Evolutionary conservation across 2,797 vertebrate genomes (phyloP), one percentile per base, ranked within the genome.

Genomic region (Brotula barbata): DNA sequence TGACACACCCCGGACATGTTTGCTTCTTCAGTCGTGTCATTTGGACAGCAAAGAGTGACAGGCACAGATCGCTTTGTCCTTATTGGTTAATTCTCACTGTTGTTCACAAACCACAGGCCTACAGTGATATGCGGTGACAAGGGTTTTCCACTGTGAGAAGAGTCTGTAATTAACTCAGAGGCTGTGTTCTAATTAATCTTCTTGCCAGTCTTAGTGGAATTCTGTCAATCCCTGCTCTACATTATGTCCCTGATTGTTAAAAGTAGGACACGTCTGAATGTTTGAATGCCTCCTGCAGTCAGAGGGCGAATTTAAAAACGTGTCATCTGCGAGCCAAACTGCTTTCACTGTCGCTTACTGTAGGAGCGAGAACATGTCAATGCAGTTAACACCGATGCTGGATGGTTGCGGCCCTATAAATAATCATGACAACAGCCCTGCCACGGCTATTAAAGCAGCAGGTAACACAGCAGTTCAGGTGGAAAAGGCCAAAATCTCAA

Each of bases 151-250:
- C 80, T 71, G 84, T 83, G 86, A 90, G 84, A 80, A 83, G 72
- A 84, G 74, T 80, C 78, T 68, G 85, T 91, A 89, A 92, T 91
- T 89, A 90, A 89, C 80, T 86, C 70, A 43, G 77, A 76, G 52
- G 60, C 74, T 84, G 76, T 69, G 34, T 61, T 86, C 74, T 83
- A 88, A 90, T 90, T 88, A 89, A 86, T 89, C 80, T 85, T 73
- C 65, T 68, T 71, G 61, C 65, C 65, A 62, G 78, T 77, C 75
- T 75, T 71, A 45, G 73, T 53, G 44, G 71, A 73, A 34, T 55
- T 68, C 58, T 76, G 78, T 82, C 76, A 66, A 37, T 83, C 75
- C 46, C 21, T 7, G 1, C 48, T 56, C 51, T 34, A 53, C 36
- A 85, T 81, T 64, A 43, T 74, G 65, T 63, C 15, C 11, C 47